Percentiles rank a stretch among this genome's conserved stretches.
These are phyloP conservation scores for Ditylenchus dipsaci DNA, from an alignment of 1,140 invertebrate genomes.

Conservation along the genomic window DNA sequence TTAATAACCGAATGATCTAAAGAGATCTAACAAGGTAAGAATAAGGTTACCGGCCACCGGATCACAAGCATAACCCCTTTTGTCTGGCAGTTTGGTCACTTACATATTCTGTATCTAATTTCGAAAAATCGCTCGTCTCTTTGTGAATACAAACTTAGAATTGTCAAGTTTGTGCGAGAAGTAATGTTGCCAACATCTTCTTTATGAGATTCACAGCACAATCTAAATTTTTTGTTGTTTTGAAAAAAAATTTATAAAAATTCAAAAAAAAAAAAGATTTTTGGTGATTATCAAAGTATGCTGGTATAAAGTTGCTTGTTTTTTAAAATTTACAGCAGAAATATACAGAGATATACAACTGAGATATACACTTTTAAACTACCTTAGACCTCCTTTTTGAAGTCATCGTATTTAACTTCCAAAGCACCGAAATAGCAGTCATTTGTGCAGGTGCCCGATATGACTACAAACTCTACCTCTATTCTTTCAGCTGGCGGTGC, in stretches of 20 bases:
- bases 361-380: not conserved
- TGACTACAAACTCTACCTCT: slow-evolving; percentile 20
- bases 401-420: slow-evolving; percentile 37
- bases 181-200: slow-evolving; percentile 20
- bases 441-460: slow-evolving; percentile 21
- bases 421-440: slow-evolving; percentile 38
- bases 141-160: slow-evolving; percentile 39
- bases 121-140: slow-evolving; percentile 21
- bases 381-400: slow-evolving; percentile 25
- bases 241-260: not conserved
- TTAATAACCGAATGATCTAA: too few species aligned
- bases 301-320: too few species aligned
- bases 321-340: not conserved
- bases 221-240: slow-evolving; percentile 9
- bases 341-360: not conserved
- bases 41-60: too few species aligned
- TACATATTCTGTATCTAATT: slow-evolving; percentile 23
- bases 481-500: slow-evolving; percentile 28
- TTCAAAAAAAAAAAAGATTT: too few species aligned
- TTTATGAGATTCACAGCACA: slow-evolving; percentile 40
- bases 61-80: too few species aligned
- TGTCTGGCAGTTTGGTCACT: too few species aligned
- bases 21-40: too few species aligned
- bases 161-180: slow-evolving; percentile 19
- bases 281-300: not conserved